These are phyloP conservation scores for Chiloscyllium plagiosum DNA, from an alignment of 2,113 vertebrate genomes.

Conservation along the genomic window DNA sequence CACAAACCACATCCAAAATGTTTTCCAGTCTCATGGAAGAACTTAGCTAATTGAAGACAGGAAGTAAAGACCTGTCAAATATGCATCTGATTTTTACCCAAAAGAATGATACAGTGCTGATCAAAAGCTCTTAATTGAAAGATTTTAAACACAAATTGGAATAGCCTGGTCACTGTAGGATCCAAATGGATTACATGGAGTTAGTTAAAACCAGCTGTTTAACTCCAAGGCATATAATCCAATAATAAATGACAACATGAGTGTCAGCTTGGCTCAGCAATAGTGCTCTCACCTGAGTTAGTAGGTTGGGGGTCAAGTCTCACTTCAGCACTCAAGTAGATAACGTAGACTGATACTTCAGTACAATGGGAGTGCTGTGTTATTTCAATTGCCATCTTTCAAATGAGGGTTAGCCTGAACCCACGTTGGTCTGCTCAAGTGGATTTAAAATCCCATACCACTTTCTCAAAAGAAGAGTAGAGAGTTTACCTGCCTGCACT, in stretches of 20 bases:
- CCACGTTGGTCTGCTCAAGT: background rate
- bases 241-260: slow-evolving; percentile 22
- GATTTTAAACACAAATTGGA: slow-evolving; percentile 25
- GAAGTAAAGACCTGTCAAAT: slow-evolving; percentile 28
- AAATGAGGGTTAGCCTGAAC: background rate
- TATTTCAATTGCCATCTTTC: background rate
- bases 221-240: background rate
- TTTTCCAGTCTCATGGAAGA: background rate
- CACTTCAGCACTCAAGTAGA: background rate
- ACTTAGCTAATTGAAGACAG: slow-evolving; percentile 25
- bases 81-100: slow-evolving; percentile 27
- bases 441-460: background rate
- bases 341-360: background rate
- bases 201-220: slow-evolving; percentile 36
- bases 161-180: slow-evolving; percentile 5
- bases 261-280: background rate
- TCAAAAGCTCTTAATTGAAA: background rate
- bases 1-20: background rate
- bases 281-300: background rate
- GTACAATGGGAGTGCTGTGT: background rate
- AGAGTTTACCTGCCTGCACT: background rate
- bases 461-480: background rate
- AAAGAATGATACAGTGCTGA: slow-evolving; percentile 39
- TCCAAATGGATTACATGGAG: slow-evolving; percentile 18
- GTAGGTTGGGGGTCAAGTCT: slow-evolving; percentile 4